Conservation (phyloP, 2,888 invertebrate species). For the Carterocephalus palaemon region DNA sequence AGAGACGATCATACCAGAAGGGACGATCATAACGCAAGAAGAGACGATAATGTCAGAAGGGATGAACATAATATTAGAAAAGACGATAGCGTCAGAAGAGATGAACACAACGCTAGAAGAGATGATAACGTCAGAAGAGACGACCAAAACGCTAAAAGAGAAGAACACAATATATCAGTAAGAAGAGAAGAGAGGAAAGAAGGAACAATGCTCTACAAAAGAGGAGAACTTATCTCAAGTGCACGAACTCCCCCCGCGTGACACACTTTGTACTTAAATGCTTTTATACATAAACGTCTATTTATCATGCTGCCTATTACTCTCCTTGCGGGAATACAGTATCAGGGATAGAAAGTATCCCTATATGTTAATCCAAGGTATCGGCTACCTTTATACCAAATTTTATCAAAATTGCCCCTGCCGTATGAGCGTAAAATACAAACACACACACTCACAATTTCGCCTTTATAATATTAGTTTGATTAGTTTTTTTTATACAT, state of each 20-base stretch:
- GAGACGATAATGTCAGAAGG: constrained; percentile 32
- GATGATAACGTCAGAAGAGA: constrained; percentile 31
- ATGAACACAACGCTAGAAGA: constrained; percentile 30
- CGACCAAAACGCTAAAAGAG: constrained; percentile 70
- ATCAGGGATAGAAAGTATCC: constrained; percentile 30
- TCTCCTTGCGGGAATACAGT: too few relatives aligned
- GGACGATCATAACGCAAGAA: constrained; percentile 32
- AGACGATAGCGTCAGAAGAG: constrained; percentile 47
- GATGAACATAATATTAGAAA: constrained; percentile 53
- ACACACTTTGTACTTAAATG: constrained; percentile 51
- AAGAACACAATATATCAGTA: constrained; percentile 35
- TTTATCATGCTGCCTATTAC: constrained; percentile 59
- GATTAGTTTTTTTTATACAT: too few relatives aligned
- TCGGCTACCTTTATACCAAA: too few relatives aligned
- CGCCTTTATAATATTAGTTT: too few relatives aligned
- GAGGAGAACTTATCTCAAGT: constrained; percentile 89
- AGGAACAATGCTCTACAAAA: constrained; percentile 83
- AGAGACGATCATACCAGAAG: constrained; percentile 56
- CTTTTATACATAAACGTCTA: constrained; percentile 74
- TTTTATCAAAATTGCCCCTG: too few relatives aligned
- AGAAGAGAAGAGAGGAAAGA: constrained; percentile 41
- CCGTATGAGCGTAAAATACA: too few relatives aligned
- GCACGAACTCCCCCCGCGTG: constrained; percentile 76
- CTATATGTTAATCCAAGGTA: too few relatives aligned
- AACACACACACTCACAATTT: too few relatives aligned